Conservation (phyloP, 35 echinoderm and acorn worm species). For the Anneissia japonica region DNA sequence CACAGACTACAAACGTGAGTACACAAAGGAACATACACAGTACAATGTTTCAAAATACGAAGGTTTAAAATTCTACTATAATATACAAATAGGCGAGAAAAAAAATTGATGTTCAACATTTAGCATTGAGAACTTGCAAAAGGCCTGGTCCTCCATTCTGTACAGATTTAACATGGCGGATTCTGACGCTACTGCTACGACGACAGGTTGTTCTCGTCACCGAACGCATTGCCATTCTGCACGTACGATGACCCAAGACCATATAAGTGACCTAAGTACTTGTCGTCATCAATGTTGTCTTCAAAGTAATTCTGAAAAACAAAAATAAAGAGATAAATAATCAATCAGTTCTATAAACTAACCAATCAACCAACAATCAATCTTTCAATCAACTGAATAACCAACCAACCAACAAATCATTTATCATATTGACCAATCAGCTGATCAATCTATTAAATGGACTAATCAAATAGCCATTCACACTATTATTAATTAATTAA, state of each 20-base stretch:
- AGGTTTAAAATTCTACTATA: not conserved
- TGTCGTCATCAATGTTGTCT: constrained; percentile 98
- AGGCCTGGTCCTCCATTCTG: no score
- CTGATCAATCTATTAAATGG: no score
- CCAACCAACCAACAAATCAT: no score
- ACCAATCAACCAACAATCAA: no score
- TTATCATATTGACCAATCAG: no score
- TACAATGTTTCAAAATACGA: not conserved
- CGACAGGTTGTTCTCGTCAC: constrained; percentile 67
- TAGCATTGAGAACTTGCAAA: not conserved
- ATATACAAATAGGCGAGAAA: not conserved
- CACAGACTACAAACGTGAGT: not conserved
- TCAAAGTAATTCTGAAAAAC: constrained; percentile 92
- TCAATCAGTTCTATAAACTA: no score
- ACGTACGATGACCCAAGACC: constrained; percentile 88
- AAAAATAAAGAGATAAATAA: no score
- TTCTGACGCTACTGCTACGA: constrained; percentile 47
- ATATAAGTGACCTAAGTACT: constrained; percentile 97
- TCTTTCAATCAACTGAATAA: no score
- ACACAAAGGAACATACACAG: not conserved
- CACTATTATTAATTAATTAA: no score
- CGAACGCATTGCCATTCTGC: constrained; percentile 69
- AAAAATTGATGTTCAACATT: not conserved
- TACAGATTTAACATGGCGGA: not conserved
- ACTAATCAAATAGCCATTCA: no score